Percentiles rank a stretch among this genome's conserved stretches.
Conservation (phyloP, 2,888 invertebrate species). For the Macrosiphum euphorbiae region DNA sequence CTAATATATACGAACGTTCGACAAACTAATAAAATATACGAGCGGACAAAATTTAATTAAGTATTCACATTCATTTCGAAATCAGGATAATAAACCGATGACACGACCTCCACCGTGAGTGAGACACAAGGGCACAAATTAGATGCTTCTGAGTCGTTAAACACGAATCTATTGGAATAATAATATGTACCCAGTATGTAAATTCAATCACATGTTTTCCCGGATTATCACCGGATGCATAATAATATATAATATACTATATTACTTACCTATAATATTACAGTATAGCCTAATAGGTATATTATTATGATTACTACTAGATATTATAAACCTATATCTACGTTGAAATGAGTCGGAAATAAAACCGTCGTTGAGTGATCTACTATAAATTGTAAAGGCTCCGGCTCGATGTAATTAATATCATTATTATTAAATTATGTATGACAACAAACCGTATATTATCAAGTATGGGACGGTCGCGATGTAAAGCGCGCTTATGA, state of each 20-base stretch:
- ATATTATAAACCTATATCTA: too few species aligned
- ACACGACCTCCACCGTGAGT: too few species aligned
- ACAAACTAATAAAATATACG: neutral
- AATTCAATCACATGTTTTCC: neutral
- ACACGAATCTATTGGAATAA: neutral
- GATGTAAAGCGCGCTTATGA: neutral
- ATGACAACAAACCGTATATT: neutral
- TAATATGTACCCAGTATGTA: neutral
- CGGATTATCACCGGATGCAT: neutral
- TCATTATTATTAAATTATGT: neutral
- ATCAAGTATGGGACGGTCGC: neutral
- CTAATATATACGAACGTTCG: neutral
- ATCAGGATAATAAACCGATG: neutral
- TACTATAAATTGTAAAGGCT: neutral
- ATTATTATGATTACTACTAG: too few species aligned
- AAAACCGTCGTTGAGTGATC: neutral
- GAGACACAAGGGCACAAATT: too few species aligned
- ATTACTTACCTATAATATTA: neutral
- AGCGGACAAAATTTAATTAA: neutral
- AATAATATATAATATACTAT: neutral
- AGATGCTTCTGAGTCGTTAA: too few species aligned
- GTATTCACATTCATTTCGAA: neutral
- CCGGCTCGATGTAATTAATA: neutral
- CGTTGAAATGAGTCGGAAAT: neutral
- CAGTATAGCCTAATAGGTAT: too few species aligned